phyloP scores from a whole-genome alignment of 2,113 vertebrate species.

The Pelodiscus sinensis region DNA sequence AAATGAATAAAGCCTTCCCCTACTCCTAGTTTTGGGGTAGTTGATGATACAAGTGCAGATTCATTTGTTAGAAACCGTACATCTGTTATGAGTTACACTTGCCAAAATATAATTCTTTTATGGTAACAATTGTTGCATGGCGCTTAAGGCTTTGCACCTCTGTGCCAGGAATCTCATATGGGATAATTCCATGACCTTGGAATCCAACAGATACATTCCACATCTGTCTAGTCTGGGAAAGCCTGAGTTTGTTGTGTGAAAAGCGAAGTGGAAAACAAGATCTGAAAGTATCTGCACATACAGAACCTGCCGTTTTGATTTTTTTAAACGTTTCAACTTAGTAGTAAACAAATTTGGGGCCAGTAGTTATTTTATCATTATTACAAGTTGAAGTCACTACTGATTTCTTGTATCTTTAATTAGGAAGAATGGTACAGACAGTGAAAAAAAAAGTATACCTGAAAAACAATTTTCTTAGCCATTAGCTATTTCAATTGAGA shows the following conservation, averaged over 20 bases:
- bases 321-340: background rate
- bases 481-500: conserved; percentile 17
- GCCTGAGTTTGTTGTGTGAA: conserved; percentile 72
- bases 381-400: conserved; percentile 15
- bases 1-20: conserved; percentile 41
- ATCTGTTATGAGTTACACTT: conserved; percentile 71
- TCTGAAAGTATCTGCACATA: conserved; percentile 68
- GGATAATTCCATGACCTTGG: conserved; percentile 87
- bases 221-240: conserved; percentile 87
- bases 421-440: conserved; percentile 25
- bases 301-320: background rate
- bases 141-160: conserved; percentile 72
- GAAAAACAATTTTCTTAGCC: background rate
- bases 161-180: conserved; percentile 77
- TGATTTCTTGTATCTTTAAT: conserved; percentile 40
- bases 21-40: conserved; percentile 14
- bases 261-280: conserved; percentile 70
- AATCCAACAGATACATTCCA: conserved; percentile 87
- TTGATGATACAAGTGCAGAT: conserved; percentile 54
- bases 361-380: background rate
- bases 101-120: conserved; percentile 76
- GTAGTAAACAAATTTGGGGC: conserved; percentile 47
- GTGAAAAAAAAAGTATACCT: conserved; percentile 44
- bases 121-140: conserved; percentile 74
- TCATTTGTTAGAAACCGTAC: conserved; percentile 65